These are phyloP conservation scores for Lanistes nyassanus DNA, from an alignment of 1,140 invertebrate species.

Conservation along the genomic window DNA sequence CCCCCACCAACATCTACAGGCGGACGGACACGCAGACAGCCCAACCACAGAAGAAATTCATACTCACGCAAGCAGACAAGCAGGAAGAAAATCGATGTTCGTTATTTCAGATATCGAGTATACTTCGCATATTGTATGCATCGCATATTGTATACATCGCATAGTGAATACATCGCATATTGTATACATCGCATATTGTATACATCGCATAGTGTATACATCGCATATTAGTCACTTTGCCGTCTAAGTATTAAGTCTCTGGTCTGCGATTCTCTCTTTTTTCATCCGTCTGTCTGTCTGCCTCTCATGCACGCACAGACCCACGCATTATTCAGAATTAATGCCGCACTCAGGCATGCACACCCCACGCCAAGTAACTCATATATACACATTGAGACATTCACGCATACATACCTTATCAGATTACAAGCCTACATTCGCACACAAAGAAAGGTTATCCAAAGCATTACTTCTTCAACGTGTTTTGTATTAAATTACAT, in stretches of 20 bases:
- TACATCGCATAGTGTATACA: neutral
- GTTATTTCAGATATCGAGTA: neutral
- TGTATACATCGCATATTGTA: neutral
- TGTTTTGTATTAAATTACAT: no score
- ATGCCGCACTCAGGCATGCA: neutral
- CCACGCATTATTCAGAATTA: no score
- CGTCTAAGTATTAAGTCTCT: neutral
- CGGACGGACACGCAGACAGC: neutral
- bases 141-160: neutral
- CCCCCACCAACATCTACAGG: neutral
- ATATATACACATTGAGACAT: neutral
- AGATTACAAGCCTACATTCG: no score
- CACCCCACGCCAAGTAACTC: neutral
- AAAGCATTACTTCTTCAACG: no score
- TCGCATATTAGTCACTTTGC: neutral
- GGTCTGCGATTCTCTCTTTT: no score
- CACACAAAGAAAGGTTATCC: no score
- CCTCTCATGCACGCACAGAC: no score
- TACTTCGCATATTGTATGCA: neutral
- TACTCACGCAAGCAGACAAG: neutral
- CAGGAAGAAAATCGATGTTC: neutral
- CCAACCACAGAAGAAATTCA: neutral
- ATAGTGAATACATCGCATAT: neutral
- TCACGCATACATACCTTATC: slow-evolving; percentile 5
- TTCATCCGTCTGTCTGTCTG: neutral